phyloP scores from a whole-genome alignment of 2,113 vertebrate species.

The Bujurquina vittata region DNA sequence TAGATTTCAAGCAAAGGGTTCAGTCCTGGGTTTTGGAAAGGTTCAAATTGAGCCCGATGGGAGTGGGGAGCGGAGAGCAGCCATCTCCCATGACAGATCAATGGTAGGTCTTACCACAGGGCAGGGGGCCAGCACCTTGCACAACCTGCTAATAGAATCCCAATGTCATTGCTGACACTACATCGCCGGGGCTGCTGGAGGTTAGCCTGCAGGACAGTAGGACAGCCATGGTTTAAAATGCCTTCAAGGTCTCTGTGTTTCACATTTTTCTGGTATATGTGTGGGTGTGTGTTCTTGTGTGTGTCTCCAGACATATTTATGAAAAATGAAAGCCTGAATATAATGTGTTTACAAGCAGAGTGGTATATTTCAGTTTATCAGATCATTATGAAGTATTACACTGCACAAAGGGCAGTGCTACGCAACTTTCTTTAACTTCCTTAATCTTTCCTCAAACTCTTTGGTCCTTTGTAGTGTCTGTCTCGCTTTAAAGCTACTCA shows the following conservation, averaged over 20 bases:
- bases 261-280: neutral
- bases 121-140: constrained; percentile 76
- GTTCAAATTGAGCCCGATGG: constrained; percentile 79
- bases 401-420: neutral
- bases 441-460: constrained; percentile 19
- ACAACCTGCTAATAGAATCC: constrained; percentile 83
- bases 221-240: constrained; percentile 53
- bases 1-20: constrained; percentile 69
- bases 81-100: constrained; percentile 85
- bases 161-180: constrained; percentile 83
- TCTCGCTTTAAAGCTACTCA: constrained; percentile 30
- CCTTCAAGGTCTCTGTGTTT: constrained; percentile 39
- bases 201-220: constrained; percentile 69
- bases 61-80: constrained; percentile 71
- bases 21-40: constrained; percentile 70
- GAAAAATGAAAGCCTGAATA: neutral
- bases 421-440: constrained; percentile 14
- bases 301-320: neutral
- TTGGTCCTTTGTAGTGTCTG: constrained; percentile 12
- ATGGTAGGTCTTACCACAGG: constrained; percentile 82
- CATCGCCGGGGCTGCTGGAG: constrained; percentile 66
- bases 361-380: constrained; percentile 1
- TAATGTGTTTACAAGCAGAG: neutral
- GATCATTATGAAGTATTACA: neutral
- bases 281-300: neutral